A percentile compares a stretch with the other conserved stretches of the same genome.
These are phyloP conservation scores for Gymnocheta viridis DNA, from an alignment of 2,888 invertebrate species.

Conservation along the genomic window DNA sequence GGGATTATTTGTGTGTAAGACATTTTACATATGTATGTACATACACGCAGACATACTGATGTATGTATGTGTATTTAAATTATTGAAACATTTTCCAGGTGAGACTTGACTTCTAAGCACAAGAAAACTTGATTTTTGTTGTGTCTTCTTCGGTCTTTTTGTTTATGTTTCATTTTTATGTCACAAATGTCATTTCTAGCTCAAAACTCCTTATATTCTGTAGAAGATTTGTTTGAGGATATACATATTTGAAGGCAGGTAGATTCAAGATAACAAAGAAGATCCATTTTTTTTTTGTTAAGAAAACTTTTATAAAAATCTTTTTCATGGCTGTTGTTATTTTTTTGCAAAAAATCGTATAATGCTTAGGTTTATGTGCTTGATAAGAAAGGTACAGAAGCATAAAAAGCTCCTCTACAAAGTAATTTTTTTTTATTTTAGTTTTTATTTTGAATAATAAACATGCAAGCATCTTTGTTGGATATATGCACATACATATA, in stretches of 20 bases:
- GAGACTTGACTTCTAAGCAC: background rate
- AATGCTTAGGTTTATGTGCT: background rate
- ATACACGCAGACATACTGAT: too few relatives aligned
- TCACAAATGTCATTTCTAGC: constrained; percentile 21
- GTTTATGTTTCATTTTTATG: background rate
- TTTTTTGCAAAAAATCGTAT: background rate
- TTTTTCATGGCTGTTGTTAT: background rate
- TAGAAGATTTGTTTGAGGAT: background rate
- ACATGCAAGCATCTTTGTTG: background rate
- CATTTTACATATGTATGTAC: background rate
- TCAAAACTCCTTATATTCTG: background rate
- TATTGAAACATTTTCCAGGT: background rate
- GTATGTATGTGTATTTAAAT: background rate
- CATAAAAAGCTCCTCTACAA: background rate
- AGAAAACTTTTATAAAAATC: background rate
- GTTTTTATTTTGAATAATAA: background rate
- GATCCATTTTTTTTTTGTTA: background rate
- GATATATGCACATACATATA: background rate
- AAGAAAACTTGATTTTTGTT: background rate
- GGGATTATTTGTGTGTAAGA: background rate
- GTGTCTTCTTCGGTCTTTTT: background rate
- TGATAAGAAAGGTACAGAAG: background rate
- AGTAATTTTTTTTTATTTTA: background rate
- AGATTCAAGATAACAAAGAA: background rate
- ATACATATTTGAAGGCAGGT: too few relatives aligned